Base-by-base conservation (phyloP, 2,797 vertebrate species). In the Molossus molossus region DNA sequence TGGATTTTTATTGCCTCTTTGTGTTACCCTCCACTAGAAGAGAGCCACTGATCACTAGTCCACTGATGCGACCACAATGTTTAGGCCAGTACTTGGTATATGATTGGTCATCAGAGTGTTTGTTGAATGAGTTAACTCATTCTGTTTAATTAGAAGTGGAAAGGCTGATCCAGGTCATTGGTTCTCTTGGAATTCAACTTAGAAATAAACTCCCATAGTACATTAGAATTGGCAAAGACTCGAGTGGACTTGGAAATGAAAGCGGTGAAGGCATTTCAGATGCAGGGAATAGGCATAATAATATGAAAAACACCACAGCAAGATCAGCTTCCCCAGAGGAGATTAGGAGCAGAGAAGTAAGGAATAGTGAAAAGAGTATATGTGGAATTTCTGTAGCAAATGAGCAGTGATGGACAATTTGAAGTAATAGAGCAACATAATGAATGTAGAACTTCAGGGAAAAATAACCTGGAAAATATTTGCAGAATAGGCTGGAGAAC, bases 401-500 rank as follows among this genome's bases (percentile, higher is more conserved):
- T 65, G 13, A 93, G 58, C 20, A 92, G 10, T 79, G n/a, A 40
- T 45, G 1, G 25, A 58, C 7, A 55, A 86, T 72, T 94, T 92
- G 45, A 75, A 89, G 15, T 57, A 89, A 85, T 18, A 67, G 53
- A 91, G 77, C 53, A 82, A 40, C 6, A 53, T 57, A 88, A 65
- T 57, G 6, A 75, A 70, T 3, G 9, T 64, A 57, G 50, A 67
- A 55, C 76, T 83, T 67, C 53, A 64, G 17, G 21, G 50, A 37
- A 80, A 62, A 90, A 62, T 55, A 80, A 25, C 12, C 20, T 80
- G 27, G 1, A 76, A 85, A 86, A 53, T 76, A 88, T 76, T 92
- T 91, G 17, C 75, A 37, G 37, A 94, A 53, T 80, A 6, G 9
- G 29, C 73, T 91, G 58, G n/a, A 93, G 27, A 87, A 77, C 57